Base-by-base conservation (phyloP, 2,888 invertebrate genomes). In the Serripes groenlandicus region DNA sequence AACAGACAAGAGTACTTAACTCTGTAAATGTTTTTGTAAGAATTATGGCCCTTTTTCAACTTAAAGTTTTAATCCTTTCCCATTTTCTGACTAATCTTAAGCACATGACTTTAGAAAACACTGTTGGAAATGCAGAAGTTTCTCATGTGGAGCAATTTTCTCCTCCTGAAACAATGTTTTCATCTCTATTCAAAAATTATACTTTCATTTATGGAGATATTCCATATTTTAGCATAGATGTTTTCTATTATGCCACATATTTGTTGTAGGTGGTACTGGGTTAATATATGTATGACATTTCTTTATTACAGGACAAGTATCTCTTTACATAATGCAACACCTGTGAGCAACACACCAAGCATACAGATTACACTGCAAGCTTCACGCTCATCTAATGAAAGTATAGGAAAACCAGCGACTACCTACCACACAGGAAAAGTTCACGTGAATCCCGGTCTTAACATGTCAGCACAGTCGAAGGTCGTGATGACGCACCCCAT, bases 281-380 rank as follows among this genome's bases (percentile, higher is more conserved):
- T 42, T 42, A 42, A 42, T 11, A 15, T 42, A 42, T 42, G 7
- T 42, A 11, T 11, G 42, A 42, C n/a, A n/a, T n/a, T n/a, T n/a
- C n/a, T n/a, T n/a, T n/a, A n/a, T n/a, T n/a, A 23, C 60, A 86
- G 86, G 64, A 71, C 79, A 35, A 82, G 56, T 49, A 62, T 86
- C 34, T 80, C 86, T n/a, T 72, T 83, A 9, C 86, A 86, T 34
- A 83, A 56, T 72, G 73, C 75, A 28, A 70, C 81, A 1, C 69
- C 87, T 9, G 70, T 77, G 1, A 78, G 71, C 42, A 85, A 70
- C 73, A 60, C 85, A 26, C 78, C 87, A 11, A 89, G 88, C 68
- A 90, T 90, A n/a, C 89, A 90, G 78, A 90, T 90, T 26, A 90
- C 88, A 0, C 58, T 90, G 23, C 89, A 86, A 66, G 78, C 88